A percentile compares a stretch with the other conserved stretches of the same genome.
These are phyloP conservation scores for Baronia brevicornis DNA, from an alignment of 2,888 invertebrate genomes.

Conservation along the genomic window DNA sequence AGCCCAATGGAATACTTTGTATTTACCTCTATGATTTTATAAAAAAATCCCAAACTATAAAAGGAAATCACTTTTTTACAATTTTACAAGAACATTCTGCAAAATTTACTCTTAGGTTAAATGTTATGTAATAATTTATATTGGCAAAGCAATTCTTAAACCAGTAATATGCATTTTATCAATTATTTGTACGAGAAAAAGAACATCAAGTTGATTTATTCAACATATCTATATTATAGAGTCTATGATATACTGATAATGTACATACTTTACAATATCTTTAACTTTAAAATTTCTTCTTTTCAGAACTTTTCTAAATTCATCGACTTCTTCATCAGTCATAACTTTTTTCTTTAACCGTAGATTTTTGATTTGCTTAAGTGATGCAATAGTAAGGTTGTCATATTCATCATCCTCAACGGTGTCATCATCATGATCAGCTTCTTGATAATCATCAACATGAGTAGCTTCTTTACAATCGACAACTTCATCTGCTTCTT, in stretches of 20 bases:
- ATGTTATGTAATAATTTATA: too few species aligned
- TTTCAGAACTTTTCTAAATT: conserved; percentile 44
- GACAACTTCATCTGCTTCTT: too few species aligned
- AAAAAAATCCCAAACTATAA: background rate
- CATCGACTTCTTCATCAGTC: conserved; percentile 34
- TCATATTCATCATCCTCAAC: conserved; percentile 42
- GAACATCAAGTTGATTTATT: background rate
- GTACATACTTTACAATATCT: conserved; percentile 42
- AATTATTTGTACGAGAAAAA: background rate
- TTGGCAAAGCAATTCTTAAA: too few species aligned
- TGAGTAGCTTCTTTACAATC: too few species aligned
- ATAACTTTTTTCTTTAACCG: conserved; percentile 35
- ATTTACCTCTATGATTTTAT: too few species aligned
- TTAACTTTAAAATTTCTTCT: conserved; percentile 48
- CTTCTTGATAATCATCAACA: conserved; percentile 20
- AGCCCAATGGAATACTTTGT: too few species aligned
- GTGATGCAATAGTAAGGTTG: conserved; percentile 47
- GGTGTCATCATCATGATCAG: conserved; percentile 23
- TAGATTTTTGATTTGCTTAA: conserved; percentile 45
- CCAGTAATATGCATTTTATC: too few species aligned
- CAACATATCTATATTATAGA: background rate
- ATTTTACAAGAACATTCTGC: too few species aligned
- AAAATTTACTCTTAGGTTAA: too few species aligned
- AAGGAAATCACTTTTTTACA: background rate
- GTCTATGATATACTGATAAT: conserved; percentile 5